These are phyloP conservation scores for Carcina quercana DNA, from an alignment of 2,888 invertebrate genomes.

Conservation along the genomic window DNA sequence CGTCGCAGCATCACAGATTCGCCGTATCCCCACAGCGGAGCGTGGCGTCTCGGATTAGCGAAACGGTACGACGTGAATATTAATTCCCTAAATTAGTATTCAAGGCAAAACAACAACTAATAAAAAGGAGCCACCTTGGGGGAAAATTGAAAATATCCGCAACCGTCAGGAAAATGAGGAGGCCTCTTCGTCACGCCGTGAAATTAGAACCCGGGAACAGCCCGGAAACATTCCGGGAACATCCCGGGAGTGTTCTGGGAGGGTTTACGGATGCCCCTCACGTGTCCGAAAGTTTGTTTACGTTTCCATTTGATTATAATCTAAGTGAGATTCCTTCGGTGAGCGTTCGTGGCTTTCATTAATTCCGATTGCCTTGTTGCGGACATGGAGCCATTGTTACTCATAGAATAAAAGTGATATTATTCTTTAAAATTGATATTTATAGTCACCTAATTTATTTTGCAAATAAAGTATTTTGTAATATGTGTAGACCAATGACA, in stretches of 20 bases:
- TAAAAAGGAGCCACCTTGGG: slow-evolving; percentile 62
- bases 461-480: too few relatives aligned
- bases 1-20: too few relatives aligned
- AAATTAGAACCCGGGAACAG: slow-evolving; percentile 64
- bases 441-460: too few relatives aligned
- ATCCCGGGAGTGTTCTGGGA: too few relatives aligned
- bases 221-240: too few relatives aligned
- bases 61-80: slow-evolving; percentile 49
- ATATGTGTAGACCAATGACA: too few relatives aligned
- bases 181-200: slow-evolving; percentile 60
- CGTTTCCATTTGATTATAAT: slow-evolving; percentile 54
- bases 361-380: background rate
- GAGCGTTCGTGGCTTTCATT: slow-evolving; percentile 31
- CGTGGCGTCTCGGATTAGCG: slow-evolving; percentile 32
- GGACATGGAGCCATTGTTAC: too few relatives aligned
- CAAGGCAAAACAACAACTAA: slow-evolving; percentile 68
- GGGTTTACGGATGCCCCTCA: slow-evolving; percentile 49
- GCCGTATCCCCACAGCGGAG: too few relatives aligned
- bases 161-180: slow-evolving; percentile 67
- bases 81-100: slow-evolving; percentile 64
- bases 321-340: slow-evolving; percentile 39
- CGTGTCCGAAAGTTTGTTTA: slow-evolving; percentile 63
- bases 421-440: too few relatives aligned
- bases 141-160: slow-evolving; percentile 73
- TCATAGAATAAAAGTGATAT: too few relatives aligned